Percentiles rank a stretch among this genome's conserved stretches.
These are phyloP conservation scores for Prinia subflava DNA, from an alignment of 2,113 vertebrate species.

Conservation along the genomic window DNA sequence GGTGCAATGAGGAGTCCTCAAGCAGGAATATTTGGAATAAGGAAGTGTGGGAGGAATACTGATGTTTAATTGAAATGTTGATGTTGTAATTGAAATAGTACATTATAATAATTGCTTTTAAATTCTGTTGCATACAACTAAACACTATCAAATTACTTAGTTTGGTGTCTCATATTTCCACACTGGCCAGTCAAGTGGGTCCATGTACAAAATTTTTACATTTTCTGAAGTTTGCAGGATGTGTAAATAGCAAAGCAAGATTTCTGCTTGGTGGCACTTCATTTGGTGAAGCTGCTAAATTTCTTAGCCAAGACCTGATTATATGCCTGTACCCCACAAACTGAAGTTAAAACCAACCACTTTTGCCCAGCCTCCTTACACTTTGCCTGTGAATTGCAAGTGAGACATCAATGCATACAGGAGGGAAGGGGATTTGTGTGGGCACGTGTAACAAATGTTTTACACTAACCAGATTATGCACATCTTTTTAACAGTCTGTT, in stretches of 20 bases:
- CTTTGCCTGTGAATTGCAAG: neutral
- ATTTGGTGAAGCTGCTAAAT: neutral
- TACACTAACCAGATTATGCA: neutral
- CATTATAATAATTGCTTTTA: neutral
- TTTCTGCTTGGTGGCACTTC: neutral
- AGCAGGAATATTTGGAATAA: neutral
- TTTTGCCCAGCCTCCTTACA: neutral
- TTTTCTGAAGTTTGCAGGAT: neutral
- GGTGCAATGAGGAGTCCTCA: neutral
- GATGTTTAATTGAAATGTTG: neutral
- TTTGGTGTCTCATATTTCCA: neutral
- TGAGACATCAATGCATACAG: neutral
- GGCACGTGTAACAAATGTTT: neutral
- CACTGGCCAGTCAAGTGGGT: neutral
- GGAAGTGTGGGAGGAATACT: neutral
- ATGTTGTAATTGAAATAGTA: neutral
- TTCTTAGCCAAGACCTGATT: neutral
- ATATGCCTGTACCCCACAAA: neutral
- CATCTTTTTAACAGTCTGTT: neutral
- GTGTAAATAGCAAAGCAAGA: neutral
- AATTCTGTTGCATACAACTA: neutral
- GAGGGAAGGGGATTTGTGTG: neutral
- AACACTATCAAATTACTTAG: neutral
- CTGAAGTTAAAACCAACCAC: neutral
- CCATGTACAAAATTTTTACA: neutral